phyloP scores from a whole-genome alignment of 2,888 invertebrate genomes.

The Disparrhopalites patrizii region DNA sequence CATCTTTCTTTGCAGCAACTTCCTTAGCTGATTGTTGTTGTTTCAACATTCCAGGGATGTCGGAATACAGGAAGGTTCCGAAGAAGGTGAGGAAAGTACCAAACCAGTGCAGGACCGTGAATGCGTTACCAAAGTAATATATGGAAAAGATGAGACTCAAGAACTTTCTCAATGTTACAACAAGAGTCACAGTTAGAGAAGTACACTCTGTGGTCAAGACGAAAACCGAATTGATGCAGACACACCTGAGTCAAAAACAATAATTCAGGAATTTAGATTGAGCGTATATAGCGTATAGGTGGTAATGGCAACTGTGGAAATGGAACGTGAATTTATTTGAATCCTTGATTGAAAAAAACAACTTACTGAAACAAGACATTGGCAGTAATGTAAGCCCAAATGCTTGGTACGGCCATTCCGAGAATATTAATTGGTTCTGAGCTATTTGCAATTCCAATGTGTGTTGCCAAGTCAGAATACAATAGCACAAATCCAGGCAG shows the following conservation, averaged over 20 bases:
- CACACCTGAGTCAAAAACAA: constrained; percentile 56
- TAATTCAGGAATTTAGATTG: background rate
- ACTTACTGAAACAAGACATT: constrained; percentile 85
- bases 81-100: constrained; percentile 85
- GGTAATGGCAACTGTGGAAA: no score
- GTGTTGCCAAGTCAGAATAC: constrained; percentile 69
- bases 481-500: constrained; percentile 84
- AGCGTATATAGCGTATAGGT: constrained; percentile 10
- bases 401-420: constrained; percentile 64
- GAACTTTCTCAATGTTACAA: constrained; percentile 93
- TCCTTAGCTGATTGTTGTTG: background rate
- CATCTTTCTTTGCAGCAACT: constrained; percentile 5
- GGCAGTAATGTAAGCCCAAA: constrained; percentile 71
- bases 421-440: constrained; percentile 60
- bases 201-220: constrained; percentile 89
- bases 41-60: constrained; percentile 51
- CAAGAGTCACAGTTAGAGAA: constrained; percentile 89
- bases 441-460: constrained; percentile 66
- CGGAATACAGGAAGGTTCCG: constrained; percentile 90
- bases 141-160: constrained; percentile 93
- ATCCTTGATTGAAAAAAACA: constrained; percentile 50
- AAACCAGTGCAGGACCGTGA: constrained; percentile 84
- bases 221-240: constrained; percentile 94
- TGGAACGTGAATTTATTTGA: no score
- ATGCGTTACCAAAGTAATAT: constrained; percentile 88